A percentile compares a stretch with the other conserved stretches of the same genome.
phyloP scores from a whole-genome alignment of 2,888 invertebrate species.

The Galerucella pusilla region DNA sequence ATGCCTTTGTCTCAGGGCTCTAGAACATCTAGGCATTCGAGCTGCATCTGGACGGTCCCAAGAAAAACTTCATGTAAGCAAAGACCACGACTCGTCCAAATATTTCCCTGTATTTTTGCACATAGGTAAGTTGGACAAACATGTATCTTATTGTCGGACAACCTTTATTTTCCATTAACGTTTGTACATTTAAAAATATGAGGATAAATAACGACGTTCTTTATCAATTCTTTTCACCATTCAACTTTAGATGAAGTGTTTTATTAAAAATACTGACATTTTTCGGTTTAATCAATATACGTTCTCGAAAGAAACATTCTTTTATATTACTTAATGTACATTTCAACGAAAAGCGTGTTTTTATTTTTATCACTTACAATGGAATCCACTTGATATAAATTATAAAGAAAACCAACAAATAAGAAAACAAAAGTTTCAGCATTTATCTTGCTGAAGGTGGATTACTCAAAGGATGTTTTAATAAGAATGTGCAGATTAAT shows the following conservation, averaged over 20 bases:
- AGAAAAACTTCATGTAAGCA: too few relatives aligned
- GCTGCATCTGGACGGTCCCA: too few relatives aligned
- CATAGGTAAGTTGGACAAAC: background rate
- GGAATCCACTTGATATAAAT: conserved; percentile 29
- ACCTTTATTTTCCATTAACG: too few relatives aligned
- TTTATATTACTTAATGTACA: conserved; percentile 26
- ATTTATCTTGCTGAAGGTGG: conserved; percentile 31
- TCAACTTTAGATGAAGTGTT: conserved; percentile 7
- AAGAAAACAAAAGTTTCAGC: conserved; percentile 30
- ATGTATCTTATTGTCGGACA: background rate
- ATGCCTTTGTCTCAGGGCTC: too few relatives aligned
- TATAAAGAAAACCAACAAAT: conserved; percentile 30
- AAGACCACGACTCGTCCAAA: too few relatives aligned
- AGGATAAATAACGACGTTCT: conserved; percentile 20
- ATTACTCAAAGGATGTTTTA: conserved; percentile 25
- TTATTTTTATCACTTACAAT: conserved; percentile 29
- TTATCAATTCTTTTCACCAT: conserved; percentile 4
- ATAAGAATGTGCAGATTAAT: conserved; percentile 3
- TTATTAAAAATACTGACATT: conserved; percentile 23
- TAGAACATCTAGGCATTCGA: too few relatives aligned
- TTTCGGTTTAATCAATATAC: conserved; percentile 25
- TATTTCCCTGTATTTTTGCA: background rate
- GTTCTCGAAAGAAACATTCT: conserved; percentile 18
- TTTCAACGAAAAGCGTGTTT: conserved; percentile 26
- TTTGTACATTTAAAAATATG: conserved; percentile 23